Evolutionary conservation across 2,797 vertebrate genomes (phyloP), one percentile per base, ranked within the genome.

Genomic region (Onychomys leucogaster): DNA sequence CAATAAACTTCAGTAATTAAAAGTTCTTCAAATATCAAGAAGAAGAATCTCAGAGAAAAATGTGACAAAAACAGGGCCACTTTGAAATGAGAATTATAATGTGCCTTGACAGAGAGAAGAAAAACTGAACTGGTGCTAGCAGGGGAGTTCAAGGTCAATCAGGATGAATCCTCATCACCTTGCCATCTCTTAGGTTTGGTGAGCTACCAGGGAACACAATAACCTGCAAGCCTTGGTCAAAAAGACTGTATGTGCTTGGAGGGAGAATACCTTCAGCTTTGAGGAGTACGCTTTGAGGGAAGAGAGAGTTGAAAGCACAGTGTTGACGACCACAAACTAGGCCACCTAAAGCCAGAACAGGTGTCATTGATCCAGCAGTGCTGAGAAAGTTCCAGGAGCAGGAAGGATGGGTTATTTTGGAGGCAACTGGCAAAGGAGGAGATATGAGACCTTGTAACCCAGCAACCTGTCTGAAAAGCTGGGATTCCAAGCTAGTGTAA

Each of bases 391-490:
- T 49, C 52, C 34, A n/a, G 81, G 25, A 88, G n/a, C 75, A 69
- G 55, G 88, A 41, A 19, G 2, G 32, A 41, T 93, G 27, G 17
- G 43, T 37, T 81, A 46, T 73, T n/a, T 55, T 57, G 21, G 34
- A 80, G 67, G 29, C 59, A 52, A 41, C 11, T 86, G 37, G 2
- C 23, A 67, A 61, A 59, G 0, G 13, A 73, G 41, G 82, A 37
- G n/a, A 80, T 8, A 29, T 61, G 76, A 65, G 67, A 43, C 12
- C 21, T 78, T 43, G 34, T 6, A 65, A 32, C 29, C 59, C 65
- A 55, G 13, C 27, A 77, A 93, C 27, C 80, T 88, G 34, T 82
- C 63, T 76, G 52, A 49, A 95, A 96, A 91, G 83, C 43, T n/a
- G 16, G 49, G 27, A 59, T 12, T 92, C 37, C 37, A 73, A 91